phyloP scores from a whole-genome alignment of 2,797 vertebrate genomes.

The Emydoidea blandingii region DNA sequence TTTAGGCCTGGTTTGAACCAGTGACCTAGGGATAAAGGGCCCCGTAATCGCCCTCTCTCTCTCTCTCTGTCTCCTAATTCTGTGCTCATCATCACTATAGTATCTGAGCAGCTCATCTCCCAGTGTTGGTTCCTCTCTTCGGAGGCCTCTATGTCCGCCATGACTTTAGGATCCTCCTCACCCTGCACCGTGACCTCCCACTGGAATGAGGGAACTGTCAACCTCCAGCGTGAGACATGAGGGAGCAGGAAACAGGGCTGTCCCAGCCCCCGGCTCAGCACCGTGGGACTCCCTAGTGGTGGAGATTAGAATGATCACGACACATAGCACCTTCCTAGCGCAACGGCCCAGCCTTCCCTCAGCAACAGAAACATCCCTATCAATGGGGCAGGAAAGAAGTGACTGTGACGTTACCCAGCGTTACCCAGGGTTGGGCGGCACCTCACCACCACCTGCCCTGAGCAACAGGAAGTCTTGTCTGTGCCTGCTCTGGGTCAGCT shows the following conservation, averaged over 20 bases:
- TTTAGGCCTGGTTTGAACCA: too few species aligned
- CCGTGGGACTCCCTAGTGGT: neutral
- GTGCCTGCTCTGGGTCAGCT: too few species aligned
- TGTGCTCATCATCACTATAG: too few species aligned
- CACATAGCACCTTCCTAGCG: neutral
- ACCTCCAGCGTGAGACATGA: neutral
- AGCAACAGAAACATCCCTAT: too few species aligned
- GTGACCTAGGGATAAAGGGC: too few species aligned
- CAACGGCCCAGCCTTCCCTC: neutral
- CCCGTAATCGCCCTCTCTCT: too few species aligned
- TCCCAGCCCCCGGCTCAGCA: neutral
- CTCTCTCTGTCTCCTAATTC: too few species aligned
- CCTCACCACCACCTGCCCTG: neutral
- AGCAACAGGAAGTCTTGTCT: too few species aligned
- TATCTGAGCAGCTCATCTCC: neutral
- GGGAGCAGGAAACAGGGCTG: neutral
- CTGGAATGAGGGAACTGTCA: neutral
- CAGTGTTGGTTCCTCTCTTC: neutral
- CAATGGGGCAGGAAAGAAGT: neutral
- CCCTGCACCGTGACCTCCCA: neutral
- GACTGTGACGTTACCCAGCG: neutral
- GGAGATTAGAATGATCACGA: neutral
- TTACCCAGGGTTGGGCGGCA: neutral
- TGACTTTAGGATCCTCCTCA: neutral
- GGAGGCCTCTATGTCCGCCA: neutral